Evolutionary conservation across 2,113 vertebrate species (phyloP).

Genomic region (Baryphthengus martii): DNA sequence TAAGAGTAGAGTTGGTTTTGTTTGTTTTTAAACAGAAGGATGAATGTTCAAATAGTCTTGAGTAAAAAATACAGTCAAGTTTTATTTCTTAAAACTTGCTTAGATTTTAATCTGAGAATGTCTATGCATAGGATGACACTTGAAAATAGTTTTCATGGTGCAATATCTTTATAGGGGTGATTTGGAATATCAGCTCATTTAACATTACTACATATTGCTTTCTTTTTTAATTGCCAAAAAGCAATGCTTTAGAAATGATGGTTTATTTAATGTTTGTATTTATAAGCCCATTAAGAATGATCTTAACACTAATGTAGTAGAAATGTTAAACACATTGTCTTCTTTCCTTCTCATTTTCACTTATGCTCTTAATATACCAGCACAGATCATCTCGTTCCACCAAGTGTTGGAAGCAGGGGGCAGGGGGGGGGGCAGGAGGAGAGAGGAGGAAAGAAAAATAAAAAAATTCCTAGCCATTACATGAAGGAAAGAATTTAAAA

Average conservation of each 20-base stretch:
- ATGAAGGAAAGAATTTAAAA: neutral
- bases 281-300: neutral
- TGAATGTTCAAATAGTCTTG: neutral
- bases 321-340: neutral
- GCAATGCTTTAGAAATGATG: neutral
- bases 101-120: neutral
- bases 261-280: neutral
- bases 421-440: accelerated
- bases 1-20: neutral
- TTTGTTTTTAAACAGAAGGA: neutral
- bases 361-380: neutral
- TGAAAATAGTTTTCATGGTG: neutral
- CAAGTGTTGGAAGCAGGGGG: neutral
- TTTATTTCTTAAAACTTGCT: neutral
- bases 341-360: neutral
- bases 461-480: neutral
- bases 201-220: neutral
- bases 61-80: neutral
- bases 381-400: neutral
- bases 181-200: neutral
- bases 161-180: neutral
- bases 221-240: neutral
- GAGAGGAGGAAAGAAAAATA: neutral
- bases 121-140: neutral
- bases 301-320: neutral